phyloP scores from a whole-genome alignment of 2,797 vertebrate species.

The Nannoperca australis region DNA sequence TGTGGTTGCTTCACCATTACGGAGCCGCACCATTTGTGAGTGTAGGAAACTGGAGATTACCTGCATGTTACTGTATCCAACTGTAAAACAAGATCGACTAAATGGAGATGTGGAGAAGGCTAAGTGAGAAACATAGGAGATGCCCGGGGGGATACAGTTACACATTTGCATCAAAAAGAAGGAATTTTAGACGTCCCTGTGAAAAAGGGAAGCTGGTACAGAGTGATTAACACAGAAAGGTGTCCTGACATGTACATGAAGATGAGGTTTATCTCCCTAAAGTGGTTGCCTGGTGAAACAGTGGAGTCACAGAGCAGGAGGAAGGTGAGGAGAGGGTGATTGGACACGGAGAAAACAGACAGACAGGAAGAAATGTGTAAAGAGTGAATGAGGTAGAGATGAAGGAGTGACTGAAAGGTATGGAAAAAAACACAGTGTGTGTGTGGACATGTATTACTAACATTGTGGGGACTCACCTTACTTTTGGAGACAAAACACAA shows the following conservation, averaged over 20 bases:
- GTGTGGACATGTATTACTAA: too few species aligned
- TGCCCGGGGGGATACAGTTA: slow-evolving; percentile 41
- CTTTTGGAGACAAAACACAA: too few species aligned
- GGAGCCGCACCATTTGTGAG: slow-evolving; percentile 7
- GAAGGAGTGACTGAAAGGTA: too few species aligned
- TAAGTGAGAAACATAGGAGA: slow-evolving; percentile 37
- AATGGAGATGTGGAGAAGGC: slow-evolving; percentile 9
- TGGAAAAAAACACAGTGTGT: not conserved
- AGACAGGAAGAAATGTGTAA: not conserved
- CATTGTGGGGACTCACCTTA: too few species aligned
- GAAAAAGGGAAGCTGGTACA: slow-evolving; percentile 32
- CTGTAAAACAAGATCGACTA: slow-evolving; percentile 39
- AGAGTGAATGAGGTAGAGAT: not conserved
- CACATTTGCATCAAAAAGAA: slow-evolving; percentile 16
- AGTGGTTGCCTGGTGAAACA: not conserved
- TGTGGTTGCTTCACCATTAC: slow-evolving; percentile 15
- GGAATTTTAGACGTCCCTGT: slow-evolving; percentile 26
- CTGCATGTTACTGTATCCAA: not conserved
- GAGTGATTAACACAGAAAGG: slow-evolving; percentile 44
- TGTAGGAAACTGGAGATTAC: slow-evolving; percentile 40
- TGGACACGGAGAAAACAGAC: not conserved
- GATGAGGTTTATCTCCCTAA: slow-evolving; percentile 37
- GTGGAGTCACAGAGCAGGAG: not conserved
- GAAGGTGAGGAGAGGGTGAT: not conserved
- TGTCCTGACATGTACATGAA: slow-evolving; percentile 65